These are phyloP conservation scores for Champsocephalus esox DNA, from an alignment of 2,797 vertebrate species.

Conservation along the genomic window DNA sequence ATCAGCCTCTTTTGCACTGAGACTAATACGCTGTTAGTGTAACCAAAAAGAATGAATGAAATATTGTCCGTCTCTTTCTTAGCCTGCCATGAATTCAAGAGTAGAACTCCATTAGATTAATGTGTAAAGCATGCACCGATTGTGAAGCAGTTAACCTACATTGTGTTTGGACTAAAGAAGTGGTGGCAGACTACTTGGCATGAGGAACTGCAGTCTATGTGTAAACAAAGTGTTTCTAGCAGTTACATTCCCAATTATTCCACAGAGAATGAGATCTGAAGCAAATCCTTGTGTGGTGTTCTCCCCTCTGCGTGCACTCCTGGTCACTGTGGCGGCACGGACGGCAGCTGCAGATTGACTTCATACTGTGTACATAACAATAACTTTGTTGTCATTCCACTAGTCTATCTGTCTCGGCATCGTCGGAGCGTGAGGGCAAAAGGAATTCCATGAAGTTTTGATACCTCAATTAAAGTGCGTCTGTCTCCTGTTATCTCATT, in stretches of 20 bases:
- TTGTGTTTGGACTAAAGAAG: conserved; percentile 67
- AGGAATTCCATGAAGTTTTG: conserved; percentile 81
- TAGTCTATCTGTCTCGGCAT: conserved; percentile 78
- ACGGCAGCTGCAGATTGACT: conserved; percentile 76
- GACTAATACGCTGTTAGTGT: conserved; percentile 61
- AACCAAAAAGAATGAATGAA: conserved; percentile 44
- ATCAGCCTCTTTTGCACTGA: conserved; percentile 45
- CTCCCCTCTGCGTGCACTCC: conserved; percentile 45
- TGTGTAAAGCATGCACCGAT: conserved; percentile 63
- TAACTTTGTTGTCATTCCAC: conserved; percentile 84
- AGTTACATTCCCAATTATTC: conserved; percentile 67
- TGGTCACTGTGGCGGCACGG: conserved; percentile 65
- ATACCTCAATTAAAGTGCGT: conserved; percentile 82
- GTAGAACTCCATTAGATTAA: conserved; percentile 61
- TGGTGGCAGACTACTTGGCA: conserved; percentile 62
- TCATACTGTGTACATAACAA: conserved; percentile 81
- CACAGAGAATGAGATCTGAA: conserved; percentile 51
- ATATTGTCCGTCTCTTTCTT: conserved; percentile 44
- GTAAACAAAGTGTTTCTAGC: conserved; percentile 68
- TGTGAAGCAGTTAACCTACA: conserved; percentile 60
- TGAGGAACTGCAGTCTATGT: conserved; percentile 51
- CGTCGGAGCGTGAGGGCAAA: conserved; percentile 68
- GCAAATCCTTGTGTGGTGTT: conserved; percentile 40
- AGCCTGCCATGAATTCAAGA: conserved; percentile 52
- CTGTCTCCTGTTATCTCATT: conserved; percentile 81